Conservation (phyloP, 2,888 invertebrate species). For the Nomada fucata region DNA sequence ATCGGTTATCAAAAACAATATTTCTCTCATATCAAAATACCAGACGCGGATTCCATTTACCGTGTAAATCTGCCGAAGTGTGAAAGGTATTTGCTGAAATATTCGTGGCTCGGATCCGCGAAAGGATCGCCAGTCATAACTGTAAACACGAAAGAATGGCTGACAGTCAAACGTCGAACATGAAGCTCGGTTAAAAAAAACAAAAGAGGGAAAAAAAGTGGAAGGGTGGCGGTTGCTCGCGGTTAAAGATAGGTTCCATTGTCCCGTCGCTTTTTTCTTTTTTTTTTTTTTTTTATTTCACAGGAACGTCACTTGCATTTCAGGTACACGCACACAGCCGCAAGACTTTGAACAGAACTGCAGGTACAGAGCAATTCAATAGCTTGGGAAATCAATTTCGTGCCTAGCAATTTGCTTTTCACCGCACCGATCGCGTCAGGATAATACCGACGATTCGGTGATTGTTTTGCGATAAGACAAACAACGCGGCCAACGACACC, state of each 20-base stretch:
- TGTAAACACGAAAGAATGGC: slow-evolving; percentile 26
- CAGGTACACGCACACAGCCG: slow-evolving; percentile 38
- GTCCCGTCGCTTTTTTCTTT: slow-evolving; percentile 4
- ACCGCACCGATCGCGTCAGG: slow-evolving; percentile 49
- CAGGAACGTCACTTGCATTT: slow-evolving; percentile 44
- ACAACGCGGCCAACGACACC: slow-evolving; percentile 38
- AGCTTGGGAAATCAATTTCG: slow-evolving; percentile 62
- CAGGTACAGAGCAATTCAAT: slow-evolving; percentile 41
- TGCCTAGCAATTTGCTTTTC: slow-evolving; percentile 62
- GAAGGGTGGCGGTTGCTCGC: slow-evolving; percentile 15
- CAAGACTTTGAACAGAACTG: slow-evolving; percentile 24
- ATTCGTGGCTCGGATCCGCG: background rate
- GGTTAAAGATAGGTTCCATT: slow-evolving; percentile 50
- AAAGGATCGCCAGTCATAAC: slow-evolving; percentile 12
- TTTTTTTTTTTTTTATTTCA: slow-evolving; percentile 2
- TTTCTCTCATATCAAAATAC: background rate
- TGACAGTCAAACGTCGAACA: slow-evolving; percentile 33
- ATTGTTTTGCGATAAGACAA: slow-evolving; percentile 59
- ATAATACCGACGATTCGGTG: slow-evolving; percentile 51
- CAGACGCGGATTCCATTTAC: background rate
- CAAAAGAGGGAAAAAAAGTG: slow-evolving; percentile 8
- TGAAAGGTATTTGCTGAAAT: background rate
- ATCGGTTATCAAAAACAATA: no score
- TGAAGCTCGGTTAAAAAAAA: slow-evolving; percentile 10
- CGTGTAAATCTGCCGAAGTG: background rate